Base-by-base conservation (phyloP, 2,113 vertebrate genomes). In the Halichoerus grypus region DNA sequence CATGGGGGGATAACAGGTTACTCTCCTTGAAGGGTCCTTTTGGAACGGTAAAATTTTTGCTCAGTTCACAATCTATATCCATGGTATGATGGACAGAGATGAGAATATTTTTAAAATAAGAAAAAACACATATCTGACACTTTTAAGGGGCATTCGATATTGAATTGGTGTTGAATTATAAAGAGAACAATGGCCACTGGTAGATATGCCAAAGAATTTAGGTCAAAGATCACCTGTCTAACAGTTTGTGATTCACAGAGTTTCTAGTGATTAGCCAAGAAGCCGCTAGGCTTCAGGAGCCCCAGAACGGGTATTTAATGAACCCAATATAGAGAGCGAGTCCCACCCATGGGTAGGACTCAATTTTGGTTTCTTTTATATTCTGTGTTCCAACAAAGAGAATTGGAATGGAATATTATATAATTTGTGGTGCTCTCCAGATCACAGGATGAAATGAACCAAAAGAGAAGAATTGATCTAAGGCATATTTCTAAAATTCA, bases 81-180 rank as follows among this genome's bases (percentile, higher is more conserved):
- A 21, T 57, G 59, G 31, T 55, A 57, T 53, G 53, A 77, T 61
- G 8, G 33, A 65, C 9, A 18, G 28, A 71, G 14, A 59, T 7
- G 42, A n/a, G 33, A 90, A 81, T 10, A 61, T 74, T 95, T 93
- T 90, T 69, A 49, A 94, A 83, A 49, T 69, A 46, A 90, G 57
- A 33, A 90, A 88, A 74, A 80, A 21, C 57, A 90, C 28, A 82
- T 39, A 24, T 72, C 36, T 53, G 55, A 83, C 81, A 69, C 21
- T 83, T 91, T 76, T 36, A 77, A 33, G 5, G 49, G 13, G 12
- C 42, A 84, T 91, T 74, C 36, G 19, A 61, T 88, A 59, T 31
- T 94, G 55, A 91, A 31, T 80, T 74, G 39, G 36, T 67, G 19
- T 80, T 61, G 33, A 81, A 11, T 93, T 59, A 26, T 55, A 26